Conservation (phyloP, 35 echinoderm and acorn worm species). For the Apostichopus californicus region DNA sequence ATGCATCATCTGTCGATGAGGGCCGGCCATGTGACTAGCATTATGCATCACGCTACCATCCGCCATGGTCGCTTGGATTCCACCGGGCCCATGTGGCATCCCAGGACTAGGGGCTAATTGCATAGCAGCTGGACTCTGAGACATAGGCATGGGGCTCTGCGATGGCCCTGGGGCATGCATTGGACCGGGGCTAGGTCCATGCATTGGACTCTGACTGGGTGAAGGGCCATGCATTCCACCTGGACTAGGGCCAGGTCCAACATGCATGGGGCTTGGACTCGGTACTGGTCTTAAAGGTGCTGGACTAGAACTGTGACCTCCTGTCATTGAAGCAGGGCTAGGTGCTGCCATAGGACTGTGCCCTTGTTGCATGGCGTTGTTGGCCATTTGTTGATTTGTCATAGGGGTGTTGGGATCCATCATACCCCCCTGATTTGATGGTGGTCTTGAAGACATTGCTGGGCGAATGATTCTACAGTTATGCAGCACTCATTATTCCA, state of each 20-base stretch:
- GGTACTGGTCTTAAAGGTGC: constrained; percentile 59
- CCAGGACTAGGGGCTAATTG: constrained; percentile 24
- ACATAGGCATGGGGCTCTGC: constrained; percentile 50
- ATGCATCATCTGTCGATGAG: constrained; percentile 67
- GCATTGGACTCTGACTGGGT: constrained; percentile 70
- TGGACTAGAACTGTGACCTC: constrained; percentile 57
- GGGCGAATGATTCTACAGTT: neutral
- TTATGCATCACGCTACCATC: constrained; percentile 48
- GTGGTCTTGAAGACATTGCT: constrained; percentile 47
- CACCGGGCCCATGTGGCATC: constrained; percentile 47
- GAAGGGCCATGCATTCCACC: constrained; percentile 42
- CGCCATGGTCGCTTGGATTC: constrained; percentile 53
- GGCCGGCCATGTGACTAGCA: constrained; percentile 49
- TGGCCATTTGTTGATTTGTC: constrained; percentile 49
- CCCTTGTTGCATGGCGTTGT: constrained; percentile 44
- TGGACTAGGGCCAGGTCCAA: constrained; percentile 59
- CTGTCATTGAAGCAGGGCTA: constrained; percentile 49
- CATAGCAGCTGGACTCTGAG: constrained; percentile 56
- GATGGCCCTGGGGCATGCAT: constrained; percentile 69
- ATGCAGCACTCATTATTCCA: neutral
- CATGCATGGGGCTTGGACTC: constrained; percentile 69
- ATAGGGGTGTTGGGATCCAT: constrained; percentile 52
- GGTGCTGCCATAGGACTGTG: constrained; percentile 61
- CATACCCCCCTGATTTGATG: constrained; percentile 55
- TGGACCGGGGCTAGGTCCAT: constrained; percentile 65